phyloP scores from a whole-genome alignment of 1,140 invertebrate species.

The Dreissena polymorpha region DNA sequence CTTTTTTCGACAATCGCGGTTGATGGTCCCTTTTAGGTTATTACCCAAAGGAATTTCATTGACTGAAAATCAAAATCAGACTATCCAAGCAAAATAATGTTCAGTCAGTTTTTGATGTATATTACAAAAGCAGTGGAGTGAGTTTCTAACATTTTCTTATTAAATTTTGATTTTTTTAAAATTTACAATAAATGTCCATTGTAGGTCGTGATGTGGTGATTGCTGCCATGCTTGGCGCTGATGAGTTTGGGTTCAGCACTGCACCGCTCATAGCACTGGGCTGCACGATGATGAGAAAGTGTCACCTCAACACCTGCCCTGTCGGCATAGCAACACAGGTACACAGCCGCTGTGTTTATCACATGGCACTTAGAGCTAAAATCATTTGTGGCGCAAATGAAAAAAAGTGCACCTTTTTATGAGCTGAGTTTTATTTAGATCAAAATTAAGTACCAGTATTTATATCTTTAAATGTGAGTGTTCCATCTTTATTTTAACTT shows the following conservation, averaged over 20 bases:
- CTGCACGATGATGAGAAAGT: constrained; percentile 99
- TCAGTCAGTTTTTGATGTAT: no score
- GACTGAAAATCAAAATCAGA: no score
- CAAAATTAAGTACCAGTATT: no score
- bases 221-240: constrained; percentile 96
- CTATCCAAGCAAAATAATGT: no score
- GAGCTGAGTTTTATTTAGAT: no score
- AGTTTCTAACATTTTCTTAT: no score
- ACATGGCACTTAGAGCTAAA: neutral
- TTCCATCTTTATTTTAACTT: no score
- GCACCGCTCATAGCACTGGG: constrained; percentile 98
- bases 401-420: neutral
- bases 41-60: no score
- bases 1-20: no score
- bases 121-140: no score
- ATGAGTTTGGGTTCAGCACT: constrained; percentile 99
- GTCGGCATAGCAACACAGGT: constrained; percentile 96
- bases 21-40: no score
- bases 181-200: neutral
- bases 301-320: constrained; percentile 99
- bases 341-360: neutral
- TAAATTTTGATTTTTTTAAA: constrained; percentile 4
- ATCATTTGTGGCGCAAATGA: neutral
- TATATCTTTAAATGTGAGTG: no score
- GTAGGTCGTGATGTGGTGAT: constrained; percentile 97